These are phyloP conservation scores for Sceloporus tristichus DNA, from an alignment of 2,113 vertebrate species.

Conservation along the genomic window DNA sequence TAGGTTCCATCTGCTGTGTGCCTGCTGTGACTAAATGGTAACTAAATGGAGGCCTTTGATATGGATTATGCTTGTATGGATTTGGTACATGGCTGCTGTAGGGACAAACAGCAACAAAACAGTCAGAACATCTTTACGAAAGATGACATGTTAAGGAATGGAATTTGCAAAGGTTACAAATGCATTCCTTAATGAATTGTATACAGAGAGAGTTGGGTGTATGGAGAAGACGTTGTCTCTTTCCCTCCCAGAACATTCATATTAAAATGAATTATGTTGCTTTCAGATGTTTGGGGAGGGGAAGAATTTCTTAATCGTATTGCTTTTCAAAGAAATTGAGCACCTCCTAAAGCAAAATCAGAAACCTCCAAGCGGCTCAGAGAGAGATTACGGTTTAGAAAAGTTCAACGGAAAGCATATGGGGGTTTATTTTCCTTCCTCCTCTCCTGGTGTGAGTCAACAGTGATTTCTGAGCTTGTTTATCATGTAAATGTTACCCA, in stretches of 20 bases:
- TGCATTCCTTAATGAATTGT: constrained; percentile 71
- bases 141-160: not conserved
- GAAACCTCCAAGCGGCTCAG: constrained; percentile 59
- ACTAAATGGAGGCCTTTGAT: no score
- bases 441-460: constrained; percentile 69
- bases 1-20: no score
- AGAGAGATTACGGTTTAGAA: constrained; percentile 48
- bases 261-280: constrained; percentile 65
- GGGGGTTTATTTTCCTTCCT: constrained; percentile 27
- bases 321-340: constrained; percentile 68
- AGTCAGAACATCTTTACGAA: constrained; percentile 33
- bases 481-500: constrained; percentile 74
- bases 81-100: not conserved
- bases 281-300: constrained; percentile 33
- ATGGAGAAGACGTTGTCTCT: constrained; percentile 61
- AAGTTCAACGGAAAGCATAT: constrained; percentile 56
- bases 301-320: constrained; percentile 72
- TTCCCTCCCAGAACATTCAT: constrained; percentile 40
- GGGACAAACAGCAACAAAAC: not conserved
- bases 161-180: constrained; percentile 40
- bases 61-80: not conserved
- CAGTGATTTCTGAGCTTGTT: constrained; percentile 74
- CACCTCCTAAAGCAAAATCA: constrained; percentile 65
- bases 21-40: not conserved
- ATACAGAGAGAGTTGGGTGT: constrained; percentile 45